Percentiles rank a stretch among this genome's conserved stretches.
phyloP scores from a whole-genome alignment of 2,113 vertebrate species.

The Epinephelus lanceolatus region DNA sequence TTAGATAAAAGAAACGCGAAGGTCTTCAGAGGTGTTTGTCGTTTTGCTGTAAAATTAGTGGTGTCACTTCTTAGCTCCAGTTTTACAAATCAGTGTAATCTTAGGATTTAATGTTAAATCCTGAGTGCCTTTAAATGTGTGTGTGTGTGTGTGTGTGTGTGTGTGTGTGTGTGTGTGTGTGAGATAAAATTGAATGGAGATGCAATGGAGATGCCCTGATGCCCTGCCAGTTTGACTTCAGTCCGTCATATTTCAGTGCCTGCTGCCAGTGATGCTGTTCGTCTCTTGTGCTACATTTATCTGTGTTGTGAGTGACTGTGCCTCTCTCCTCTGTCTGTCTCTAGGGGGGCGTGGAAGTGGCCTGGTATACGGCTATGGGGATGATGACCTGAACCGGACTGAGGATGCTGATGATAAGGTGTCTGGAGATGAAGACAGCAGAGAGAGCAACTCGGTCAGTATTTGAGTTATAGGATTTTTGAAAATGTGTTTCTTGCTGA shows the following conservation, averaged over 20 bases:
- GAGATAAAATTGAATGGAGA: no score
- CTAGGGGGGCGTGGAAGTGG: conserved; percentile 85
- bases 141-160: background rate
- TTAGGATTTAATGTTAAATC: background rate
- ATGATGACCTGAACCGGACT: conserved; percentile 88
- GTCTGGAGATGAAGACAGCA: conserved; percentile 92
- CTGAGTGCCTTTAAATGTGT: background rate
- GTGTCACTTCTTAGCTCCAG: background rate
- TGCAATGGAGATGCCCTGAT: no score
- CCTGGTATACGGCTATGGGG: conserved; percentile 92
- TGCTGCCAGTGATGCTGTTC: background rate
- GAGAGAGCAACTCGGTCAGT: conserved; percentile 94
- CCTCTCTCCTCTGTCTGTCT: background rate
- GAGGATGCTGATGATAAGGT: conserved; percentile 85
- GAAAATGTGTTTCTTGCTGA: no score
- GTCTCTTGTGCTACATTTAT: background rate
- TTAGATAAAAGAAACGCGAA: background rate
- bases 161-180: no score
- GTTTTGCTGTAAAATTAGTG: background rate
- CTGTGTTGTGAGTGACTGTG: background rate
- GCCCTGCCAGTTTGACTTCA: no score
- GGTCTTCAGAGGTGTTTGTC: background rate
- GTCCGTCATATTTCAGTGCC: background rate
- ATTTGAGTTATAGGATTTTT: background rate
- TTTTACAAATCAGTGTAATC: background rate